Base-by-base conservation (phyloP, 2,113 vertebrate species). In the Podilymbus podiceps region DNA sequence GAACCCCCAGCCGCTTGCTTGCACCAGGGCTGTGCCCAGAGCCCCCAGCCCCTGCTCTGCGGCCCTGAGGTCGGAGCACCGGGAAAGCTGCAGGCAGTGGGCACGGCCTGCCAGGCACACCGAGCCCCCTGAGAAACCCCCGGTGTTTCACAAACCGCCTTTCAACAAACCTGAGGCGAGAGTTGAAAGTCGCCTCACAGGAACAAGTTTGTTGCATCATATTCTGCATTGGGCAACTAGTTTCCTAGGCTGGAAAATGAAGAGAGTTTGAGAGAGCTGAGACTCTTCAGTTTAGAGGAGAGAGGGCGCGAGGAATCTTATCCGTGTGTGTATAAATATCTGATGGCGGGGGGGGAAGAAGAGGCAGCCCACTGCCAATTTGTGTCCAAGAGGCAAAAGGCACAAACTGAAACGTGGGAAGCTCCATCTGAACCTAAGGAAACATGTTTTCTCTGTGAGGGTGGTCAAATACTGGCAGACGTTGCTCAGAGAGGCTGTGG, bases 31-130 rank as follows among this genome's bases (percentile, higher is more conserved):
- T 12, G 5, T 50, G 49, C 47, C 62, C 49, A 21, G 40, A 68
- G 55, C 12, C 69, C 46, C 47, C 55, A 28, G 47, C n/a, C 40
- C 22, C 20, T 11, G 50, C n/a, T 14, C 74, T 27, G 63, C 2
- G 0, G 28, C 23, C 52, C 81, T 12, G 22, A 23, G 55, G 30
- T 15, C 6, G 1, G 76, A 12, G 10, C 3, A 2, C 46, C 2
- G 1, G 69, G 40, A 55, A 15, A 23, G 75, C 83, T 49, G 76
- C 24, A 19, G 47, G 68, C 47, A 35, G 60, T 4, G 24, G 18
- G 25, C 15, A 24, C 10, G 30, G 17, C 42, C 46, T 31, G 20
- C 22, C 7, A 8, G 35, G 30, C 23, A 23, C 35, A 8, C 21
- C 10, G 16, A 12, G 60, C 12, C 15, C 68, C 52, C 80, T 9